These are phyloP conservation scores for Rhodeus uyekii DNA, from an alignment of 2,797 vertebrate genomes.

Conservation along the genomic window DNA sequence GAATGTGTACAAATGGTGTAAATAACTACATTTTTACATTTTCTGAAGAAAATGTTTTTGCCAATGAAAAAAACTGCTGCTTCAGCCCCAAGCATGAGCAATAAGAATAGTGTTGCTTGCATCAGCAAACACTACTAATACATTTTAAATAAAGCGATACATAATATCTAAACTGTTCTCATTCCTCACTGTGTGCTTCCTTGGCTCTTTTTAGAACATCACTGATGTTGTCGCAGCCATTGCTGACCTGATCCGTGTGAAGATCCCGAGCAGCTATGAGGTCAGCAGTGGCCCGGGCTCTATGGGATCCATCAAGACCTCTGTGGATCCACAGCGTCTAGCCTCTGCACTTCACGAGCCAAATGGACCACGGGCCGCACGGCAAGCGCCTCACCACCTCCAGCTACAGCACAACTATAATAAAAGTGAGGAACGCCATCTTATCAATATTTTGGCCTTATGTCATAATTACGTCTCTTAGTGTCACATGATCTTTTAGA, in stretches of 20 bases:
- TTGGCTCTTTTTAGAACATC: conserved; percentile 83
- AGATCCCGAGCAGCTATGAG: conserved; percentile 97
- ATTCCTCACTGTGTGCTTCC: not conserved
- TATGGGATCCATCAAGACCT: conserved; percentile 66
- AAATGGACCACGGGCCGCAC: conserved; percentile 71
- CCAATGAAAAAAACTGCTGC: not conserved
- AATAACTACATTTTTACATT: not conserved
- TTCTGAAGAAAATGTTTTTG: not conserved
- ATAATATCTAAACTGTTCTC: not conserved
- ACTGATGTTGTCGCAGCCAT: conserved; percentile 93
- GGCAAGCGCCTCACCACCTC: conserved; percentile 81
- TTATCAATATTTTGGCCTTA: not conserved
- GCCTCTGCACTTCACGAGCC: conserved; percentile 74
- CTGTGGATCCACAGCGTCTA: conserved; percentile 78
- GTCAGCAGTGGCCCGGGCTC: conserved; percentile 89
- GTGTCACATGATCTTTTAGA: not conserved
- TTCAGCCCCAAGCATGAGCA: not conserved
- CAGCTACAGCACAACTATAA: conserved; percentile 63
- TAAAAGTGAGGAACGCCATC: conserved; percentile 17
- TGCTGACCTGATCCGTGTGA: conserved; percentile 92
- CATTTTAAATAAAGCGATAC: not conserved
- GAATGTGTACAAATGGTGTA: not conserved
- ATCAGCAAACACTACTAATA: not conserved
- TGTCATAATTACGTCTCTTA: not conserved
- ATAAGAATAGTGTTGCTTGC: not conserved